Conservation (phyloP, 1,140 invertebrate species). For the Bombus sibiricus region DNA sequence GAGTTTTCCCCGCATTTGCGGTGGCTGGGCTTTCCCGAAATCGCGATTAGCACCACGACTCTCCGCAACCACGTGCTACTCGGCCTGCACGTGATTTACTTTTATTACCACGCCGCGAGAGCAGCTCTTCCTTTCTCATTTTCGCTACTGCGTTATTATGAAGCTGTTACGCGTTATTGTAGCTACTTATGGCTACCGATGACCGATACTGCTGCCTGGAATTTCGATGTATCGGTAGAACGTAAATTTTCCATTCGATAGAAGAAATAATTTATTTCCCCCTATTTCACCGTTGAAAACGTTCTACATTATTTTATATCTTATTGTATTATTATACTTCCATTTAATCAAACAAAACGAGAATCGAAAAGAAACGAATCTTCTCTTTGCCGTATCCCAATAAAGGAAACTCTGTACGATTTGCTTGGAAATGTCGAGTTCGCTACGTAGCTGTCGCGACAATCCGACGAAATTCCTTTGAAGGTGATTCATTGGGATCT, state of each 20-base stretch:
- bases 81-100: conserved; percentile 57
- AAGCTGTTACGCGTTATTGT: conserved; percentile 4
- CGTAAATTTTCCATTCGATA: background rate
- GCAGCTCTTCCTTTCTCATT: conserved; percentile 21
- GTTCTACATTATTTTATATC: background rate
- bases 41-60: conserved; percentile 57
- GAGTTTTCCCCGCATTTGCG: conserved; percentile 61
- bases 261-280: background rate
- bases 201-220: too few relatives aligned
- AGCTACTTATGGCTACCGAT: background rate
- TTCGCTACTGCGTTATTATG: conserved; percentile 22
- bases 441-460: background rate
- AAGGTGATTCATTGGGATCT: conserved; percentile 31
- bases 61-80: conserved; percentile 52
- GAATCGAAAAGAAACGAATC: background rate
- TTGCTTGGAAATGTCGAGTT: background rate
- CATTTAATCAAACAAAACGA: background rate
- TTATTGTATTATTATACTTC: too few relatives aligned
- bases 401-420: background rate
- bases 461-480: background rate
- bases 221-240: background rate
- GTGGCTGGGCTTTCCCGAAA: conserved; percentile 57
- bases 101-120: conserved; percentile 49
- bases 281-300: background rate
- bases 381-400: background rate